Evolutionary conservation across 2,113 vertebrate species (phyloP).

Genomic region (Mormoops blainvillei): DNA sequence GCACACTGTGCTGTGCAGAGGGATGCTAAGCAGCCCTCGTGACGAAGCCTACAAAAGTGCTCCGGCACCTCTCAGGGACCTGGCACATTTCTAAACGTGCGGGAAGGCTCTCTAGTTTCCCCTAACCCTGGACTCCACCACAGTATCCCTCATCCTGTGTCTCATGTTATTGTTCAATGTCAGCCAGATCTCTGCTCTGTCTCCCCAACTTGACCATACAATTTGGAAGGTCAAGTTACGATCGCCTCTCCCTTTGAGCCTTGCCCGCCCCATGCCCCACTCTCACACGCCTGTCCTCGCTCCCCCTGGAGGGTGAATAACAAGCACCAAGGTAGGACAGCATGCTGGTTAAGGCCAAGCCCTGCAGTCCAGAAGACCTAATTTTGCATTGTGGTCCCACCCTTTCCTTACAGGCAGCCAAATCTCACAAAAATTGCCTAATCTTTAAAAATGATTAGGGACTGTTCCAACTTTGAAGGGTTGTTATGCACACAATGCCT

Average conservation of each 20-base stretch:
- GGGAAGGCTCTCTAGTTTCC: not conserved
- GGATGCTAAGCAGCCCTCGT: not conserved
- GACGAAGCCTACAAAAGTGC: not conserved
- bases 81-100: not conserved
- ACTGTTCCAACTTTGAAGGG: not conserved
- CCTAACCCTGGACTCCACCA: not conserved
- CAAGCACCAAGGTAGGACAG: accelerated
- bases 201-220: not conserved
- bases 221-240: not conserved
- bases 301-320: not conserved
- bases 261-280: not conserved
- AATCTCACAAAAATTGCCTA: not conserved
- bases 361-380: not conserved
- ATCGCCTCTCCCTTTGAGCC: not conserved
- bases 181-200: not conserved
- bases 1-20: no score
- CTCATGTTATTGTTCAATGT: not conserved
- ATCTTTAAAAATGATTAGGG: not conserved
- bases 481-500: not conserved
- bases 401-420: not conserved
- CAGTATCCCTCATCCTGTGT: not conserved
- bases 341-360: not conserved
- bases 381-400: not conserved
- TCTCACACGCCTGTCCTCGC: not conserved
- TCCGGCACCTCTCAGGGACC: not conserved